These are phyloP conservation scores for Numenius arquata DNA, from an alignment of 2,113 vertebrate species.

Conservation along the genomic window DNA sequence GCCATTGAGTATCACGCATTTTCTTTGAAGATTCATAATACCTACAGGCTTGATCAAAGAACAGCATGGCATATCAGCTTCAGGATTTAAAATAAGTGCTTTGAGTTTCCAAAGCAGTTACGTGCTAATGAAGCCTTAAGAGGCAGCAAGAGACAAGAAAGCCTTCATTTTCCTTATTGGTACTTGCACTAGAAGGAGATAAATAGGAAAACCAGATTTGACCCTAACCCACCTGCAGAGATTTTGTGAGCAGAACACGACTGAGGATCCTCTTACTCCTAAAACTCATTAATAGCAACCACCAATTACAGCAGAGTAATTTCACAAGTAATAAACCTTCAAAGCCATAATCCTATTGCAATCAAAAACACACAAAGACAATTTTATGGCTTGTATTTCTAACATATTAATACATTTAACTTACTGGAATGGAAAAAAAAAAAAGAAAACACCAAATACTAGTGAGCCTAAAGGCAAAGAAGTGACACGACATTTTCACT, in stretches of 20 bases:
- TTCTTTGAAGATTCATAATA: not conserved
- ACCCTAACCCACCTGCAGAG: not conserved
- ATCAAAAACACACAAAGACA: not conserved
- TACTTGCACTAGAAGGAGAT: not conserved
- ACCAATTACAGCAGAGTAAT: constrained; percentile 3
- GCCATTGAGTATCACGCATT: not conserved
- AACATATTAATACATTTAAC: not conserved
- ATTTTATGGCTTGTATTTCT: not conserved
- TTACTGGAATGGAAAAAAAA: not conserved
- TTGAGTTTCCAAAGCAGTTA: not conserved
- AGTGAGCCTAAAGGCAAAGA: not conserved
- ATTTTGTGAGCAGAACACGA: not conserved
- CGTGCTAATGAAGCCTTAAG: not conserved
- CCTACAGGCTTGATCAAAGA: not conserved
- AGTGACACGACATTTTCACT: not conserved
- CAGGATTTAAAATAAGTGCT: not conserved
- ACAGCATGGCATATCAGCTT: not conserved
- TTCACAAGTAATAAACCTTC: constrained; percentile 6
- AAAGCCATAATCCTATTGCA: not conserved
- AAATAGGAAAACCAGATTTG: not conserved
- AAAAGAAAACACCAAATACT: not conserved
- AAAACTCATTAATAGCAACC: not conserved
- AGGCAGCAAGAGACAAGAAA: not conserved
- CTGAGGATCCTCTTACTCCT: not conserved
- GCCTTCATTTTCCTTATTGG: not conserved